phyloP scores from a whole-genome alignment of 2,797 vertebrate genomes.

The Todus mexicanus region DNA sequence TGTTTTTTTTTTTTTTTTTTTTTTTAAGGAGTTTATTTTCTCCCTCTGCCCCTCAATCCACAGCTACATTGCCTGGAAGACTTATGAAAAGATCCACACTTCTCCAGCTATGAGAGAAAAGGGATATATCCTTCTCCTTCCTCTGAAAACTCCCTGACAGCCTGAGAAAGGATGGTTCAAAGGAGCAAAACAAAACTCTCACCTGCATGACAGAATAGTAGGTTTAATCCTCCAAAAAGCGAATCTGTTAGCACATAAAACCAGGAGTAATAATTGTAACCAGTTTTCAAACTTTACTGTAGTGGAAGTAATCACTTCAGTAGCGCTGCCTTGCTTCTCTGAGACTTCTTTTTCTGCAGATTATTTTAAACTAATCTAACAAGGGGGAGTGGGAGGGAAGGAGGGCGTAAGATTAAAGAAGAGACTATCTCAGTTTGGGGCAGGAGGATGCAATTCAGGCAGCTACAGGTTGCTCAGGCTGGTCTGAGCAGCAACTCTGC shows the following conservation, averaged over 20 bases:
- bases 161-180: neutral
- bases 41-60: neutral
- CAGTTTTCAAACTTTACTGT: neutral
- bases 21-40: neutral
- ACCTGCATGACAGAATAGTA: conserved; percentile 7
- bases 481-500: neutral
- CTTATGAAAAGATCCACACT: neutral
- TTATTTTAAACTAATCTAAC: neutral
- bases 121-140: neutral
- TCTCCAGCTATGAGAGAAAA: neutral
- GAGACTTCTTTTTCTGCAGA: neutral
- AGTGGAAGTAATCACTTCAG: conserved; percentile 33
- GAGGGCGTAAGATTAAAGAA: neutral
- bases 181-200: conserved; percentile 29
- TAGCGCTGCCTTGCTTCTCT: neutral
- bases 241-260: conserved; percentile 35
- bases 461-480: neutral
- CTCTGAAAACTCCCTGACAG: neutral
- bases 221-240: conserved; percentile 22
- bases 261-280: conserved; percentile 33
- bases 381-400: neutral
- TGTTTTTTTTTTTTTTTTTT: no score
- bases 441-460: accelerated
- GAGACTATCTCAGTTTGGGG: neutral
- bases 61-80: neutral